Evolutionary conservation across 2,797 vertebrate genomes (phyloP).

Genomic region (Phoxinus dragarum): DNA sequence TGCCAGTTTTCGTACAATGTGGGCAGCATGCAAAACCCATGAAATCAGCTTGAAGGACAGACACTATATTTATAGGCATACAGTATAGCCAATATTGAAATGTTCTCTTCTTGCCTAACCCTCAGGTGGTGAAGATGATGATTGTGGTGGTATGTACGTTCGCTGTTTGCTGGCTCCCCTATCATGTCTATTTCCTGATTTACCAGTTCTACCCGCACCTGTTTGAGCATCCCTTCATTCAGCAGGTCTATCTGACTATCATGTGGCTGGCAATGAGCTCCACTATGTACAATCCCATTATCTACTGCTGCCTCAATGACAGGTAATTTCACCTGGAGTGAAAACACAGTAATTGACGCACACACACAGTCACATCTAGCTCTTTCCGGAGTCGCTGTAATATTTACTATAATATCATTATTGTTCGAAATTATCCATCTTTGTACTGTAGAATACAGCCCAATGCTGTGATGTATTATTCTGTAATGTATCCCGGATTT

Average conservation of each 20-base stretch:
- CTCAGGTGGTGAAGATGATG: constrained; percentile 99
- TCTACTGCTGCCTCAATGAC: constrained; percentile 99
- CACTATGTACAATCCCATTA: constrained; percentile 99
- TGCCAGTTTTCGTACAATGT: constrained; percentile 3
- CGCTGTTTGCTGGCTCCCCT: constrained; percentile 96
- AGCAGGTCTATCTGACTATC: constrained; percentile 93
- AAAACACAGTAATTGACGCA: constrained; percentile 34
- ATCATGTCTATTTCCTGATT: constrained; percentile 94
- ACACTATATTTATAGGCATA: constrained; percentile 11
- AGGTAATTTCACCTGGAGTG: constrained; percentile 75
- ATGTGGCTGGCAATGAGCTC: constrained; percentile 99
- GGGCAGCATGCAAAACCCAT: constrained; percentile 26
- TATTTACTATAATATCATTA: constrained; percentile 43
- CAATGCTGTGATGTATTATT: constrained; percentile 20
- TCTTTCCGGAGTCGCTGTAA: constrained; percentile 12
- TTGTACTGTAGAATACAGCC: not conserved
- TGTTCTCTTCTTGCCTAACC: constrained; percentile 24
- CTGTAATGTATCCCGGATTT: constrained; percentile 23
- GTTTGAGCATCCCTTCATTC: constrained; percentile 84
- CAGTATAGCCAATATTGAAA: constrained; percentile 8
- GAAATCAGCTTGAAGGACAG: constrained; percentile 1
- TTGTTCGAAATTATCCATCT: constrained; percentile 44
- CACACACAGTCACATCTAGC: constrained; percentile 35
- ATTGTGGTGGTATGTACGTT: constrained; percentile 95
- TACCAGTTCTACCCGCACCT: constrained; percentile 83